Evolutionary conservation across 2,888 invertebrate genomes (phyloP).

Genomic region (Arctia plantaginis): DNA sequence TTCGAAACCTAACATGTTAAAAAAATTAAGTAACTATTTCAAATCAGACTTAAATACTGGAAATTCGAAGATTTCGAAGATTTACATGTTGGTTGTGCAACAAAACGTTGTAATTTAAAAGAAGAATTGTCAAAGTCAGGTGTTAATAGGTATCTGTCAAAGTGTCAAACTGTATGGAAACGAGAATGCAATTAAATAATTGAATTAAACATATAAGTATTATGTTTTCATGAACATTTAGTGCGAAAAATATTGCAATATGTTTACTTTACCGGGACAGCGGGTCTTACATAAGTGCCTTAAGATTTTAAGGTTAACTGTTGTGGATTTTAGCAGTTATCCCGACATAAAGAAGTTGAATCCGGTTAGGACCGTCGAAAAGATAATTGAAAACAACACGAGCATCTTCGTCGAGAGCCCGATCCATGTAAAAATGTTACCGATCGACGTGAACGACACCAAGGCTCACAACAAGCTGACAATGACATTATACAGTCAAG

Average conservation of each 20-base stretch:
- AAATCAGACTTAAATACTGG: no score
- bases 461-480: constrained; percentile 79
- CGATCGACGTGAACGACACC: constrained; percentile 79
- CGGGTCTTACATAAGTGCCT: constrained; percentile 80
- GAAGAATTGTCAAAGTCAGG: constrained; percentile 71
- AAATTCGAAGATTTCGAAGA: no score
- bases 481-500: constrained; percentile 81
- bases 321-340: constrained; percentile 75
- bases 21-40: no score
- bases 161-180: constrained; percentile 56
- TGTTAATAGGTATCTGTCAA: constrained; percentile 52
- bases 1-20: no score
- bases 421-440: constrained; percentile 81
- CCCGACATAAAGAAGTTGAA: constrained; percentile 81
- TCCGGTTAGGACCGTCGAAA: constrained; percentile 81
- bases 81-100: background rate
- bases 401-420: constrained; percentile 83
- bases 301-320: constrained; percentile 84
- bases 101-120: constrained; percentile 51
- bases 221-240: constrained; percentile 56
- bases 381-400: constrained; percentile 79
- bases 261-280: constrained; percentile 74
- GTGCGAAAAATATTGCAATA: constrained; percentile 55
- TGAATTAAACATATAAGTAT: constrained; percentile 58
- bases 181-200: constrained; percentile 57